Base-by-base conservation (phyloP, 1,140 invertebrate genomes). In the Zaprionus gabonicus region DNA sequence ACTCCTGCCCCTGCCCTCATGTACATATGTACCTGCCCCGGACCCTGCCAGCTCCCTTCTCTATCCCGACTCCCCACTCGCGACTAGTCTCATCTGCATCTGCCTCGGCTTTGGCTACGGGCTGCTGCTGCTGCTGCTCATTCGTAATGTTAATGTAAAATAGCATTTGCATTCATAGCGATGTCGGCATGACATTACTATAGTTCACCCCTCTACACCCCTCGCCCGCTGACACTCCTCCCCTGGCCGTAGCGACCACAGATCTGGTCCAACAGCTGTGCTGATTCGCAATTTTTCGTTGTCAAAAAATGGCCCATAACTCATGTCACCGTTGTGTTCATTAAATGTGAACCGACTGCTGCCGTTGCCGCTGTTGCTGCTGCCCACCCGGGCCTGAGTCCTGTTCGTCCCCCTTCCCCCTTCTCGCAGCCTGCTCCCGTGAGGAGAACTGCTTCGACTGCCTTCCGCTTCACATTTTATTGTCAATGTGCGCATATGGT, bases 401-500 rank as follows among this genome's bases (percentile, higher is more conserved):
- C n/a, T 25, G 46, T 23, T 9, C 46, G 20, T 20, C 17, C 15
- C 25, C 27, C 51, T 23, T 20, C 17, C 15, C 25, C 27, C 51
- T 23, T 5, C 23, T 5, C n/a, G 13, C 20, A 20, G 20, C 20
- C 4, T 15, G 4, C 13, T 2, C 0, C 7, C 1, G 7, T 7
- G 6, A 28, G 28, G 28, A 6, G 15, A n/a, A 44, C 15, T 44
- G n/a, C n/a, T 10, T 28, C 2, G n/a, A 56, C 15, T 58, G 55
- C 53, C 56, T 49, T 31, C 25, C 67, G 69, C 67, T 69, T 77
- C 63, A 59, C 67, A 82, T 83, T 77, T 83, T 67, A 84, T 80
- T 83, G 81, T 84, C 81, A 80, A 83, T 83, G 65, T 84, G 81
- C 81, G 78, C 81, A 83, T 84, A 83, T 83, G 81, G 81, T 84